Base-by-base conservation (phyloP, 2,797 vertebrate species). In the Pipistrellus nathusii region DNA sequence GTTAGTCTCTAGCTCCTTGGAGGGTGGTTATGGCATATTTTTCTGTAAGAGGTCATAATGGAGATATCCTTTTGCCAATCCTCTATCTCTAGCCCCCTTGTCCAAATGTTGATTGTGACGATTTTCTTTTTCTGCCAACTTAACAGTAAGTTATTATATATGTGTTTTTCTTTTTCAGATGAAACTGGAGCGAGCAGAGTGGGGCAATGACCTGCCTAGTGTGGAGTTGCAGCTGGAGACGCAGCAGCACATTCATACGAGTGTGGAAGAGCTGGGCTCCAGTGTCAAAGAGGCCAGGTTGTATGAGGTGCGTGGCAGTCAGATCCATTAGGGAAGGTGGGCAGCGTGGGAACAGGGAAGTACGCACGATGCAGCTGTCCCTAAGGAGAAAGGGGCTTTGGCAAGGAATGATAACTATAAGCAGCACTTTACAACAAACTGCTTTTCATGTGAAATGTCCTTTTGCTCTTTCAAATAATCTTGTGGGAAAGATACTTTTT, bases 181-280 rank as follows among this genome's bases (percentile, higher is more conserved):
- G 96, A 98, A 99, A 32, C 69, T 99, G 97, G 99, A 99, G 95
- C 98, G 98, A 3, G 99, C 99, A 0, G 99, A 99, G 64, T 99
- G 99, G 99, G 99, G 99, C 4, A 99, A 97, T 0, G 99, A 99
- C 95, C 98, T 99, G 53, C 99, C 99, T 0, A 99, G 99, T 0
- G 99, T 99, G 94, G 99, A 99, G 78, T 97, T 98, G 88, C 99
- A 99, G 97, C 98, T 99, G 46, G 99, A 99, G 94, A 98, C 98
- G 51, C 99, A 99, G 96, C 98, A 98, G 89, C 98, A 97, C 38
- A 84, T 99, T 90, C 99, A 99, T 21, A 93, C 95, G 75, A 99
- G 99, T 0, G 99, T 99, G 35, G 99, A 99, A 94, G 99, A 99
- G 53, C 98, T 99, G 90, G 98, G 99, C 90, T 98, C 98, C 95